Evolutionary conservation across 2,113 vertebrate genomes (phyloP).

Genomic region (Colinus virginianus): DNA sequence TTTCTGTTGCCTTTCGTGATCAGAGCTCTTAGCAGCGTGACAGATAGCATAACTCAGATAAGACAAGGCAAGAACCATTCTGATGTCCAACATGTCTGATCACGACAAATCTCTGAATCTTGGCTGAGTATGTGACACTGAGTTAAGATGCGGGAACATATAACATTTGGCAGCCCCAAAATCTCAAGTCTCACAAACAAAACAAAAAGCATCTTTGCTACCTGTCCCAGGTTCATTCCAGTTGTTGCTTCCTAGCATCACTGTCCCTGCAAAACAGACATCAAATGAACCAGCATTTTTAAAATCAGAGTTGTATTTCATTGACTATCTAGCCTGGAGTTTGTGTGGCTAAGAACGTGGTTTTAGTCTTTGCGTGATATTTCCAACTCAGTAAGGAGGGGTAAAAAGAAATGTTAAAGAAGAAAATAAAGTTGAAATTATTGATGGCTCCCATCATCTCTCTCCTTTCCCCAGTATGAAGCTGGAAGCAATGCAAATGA

Average conservation of each 20-base stretch:
- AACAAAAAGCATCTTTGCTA: background rate
- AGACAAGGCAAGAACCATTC: background rate
- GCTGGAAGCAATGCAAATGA: conserved; percentile 19
- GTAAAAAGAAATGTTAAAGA: conserved; percentile 26
- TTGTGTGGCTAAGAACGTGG: background rate
- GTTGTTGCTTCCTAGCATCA: background rate
- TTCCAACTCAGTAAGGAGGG: background rate
- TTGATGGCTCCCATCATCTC: conserved; percentile 21
- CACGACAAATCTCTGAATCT: background rate
- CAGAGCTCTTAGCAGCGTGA: background rate
- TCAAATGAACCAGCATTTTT: conserved; percentile 23
- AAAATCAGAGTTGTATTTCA: conserved; percentile 17
- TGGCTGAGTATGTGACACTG: background rate
- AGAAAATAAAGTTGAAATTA: conserved; percentile 44
- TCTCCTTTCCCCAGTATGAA: background rate
- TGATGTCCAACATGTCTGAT: background rate
- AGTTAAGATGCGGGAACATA: background rate
- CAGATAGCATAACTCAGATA: background rate
- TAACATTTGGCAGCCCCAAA: background rate
- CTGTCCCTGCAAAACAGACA: background rate
- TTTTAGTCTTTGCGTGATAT: conserved; percentile 3
- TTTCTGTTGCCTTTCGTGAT: background rate
- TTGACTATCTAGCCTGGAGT: background rate
- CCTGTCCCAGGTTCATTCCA: conserved; percentile 23
- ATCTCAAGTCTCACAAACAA: background rate